A percentile compares a stretch with the other conserved stretches of the same genome.
Evolutionary conservation across 2,113 vertebrate genomes (phyloP).

Genomic region (Protobothrops mucrosquamatus): DNA sequence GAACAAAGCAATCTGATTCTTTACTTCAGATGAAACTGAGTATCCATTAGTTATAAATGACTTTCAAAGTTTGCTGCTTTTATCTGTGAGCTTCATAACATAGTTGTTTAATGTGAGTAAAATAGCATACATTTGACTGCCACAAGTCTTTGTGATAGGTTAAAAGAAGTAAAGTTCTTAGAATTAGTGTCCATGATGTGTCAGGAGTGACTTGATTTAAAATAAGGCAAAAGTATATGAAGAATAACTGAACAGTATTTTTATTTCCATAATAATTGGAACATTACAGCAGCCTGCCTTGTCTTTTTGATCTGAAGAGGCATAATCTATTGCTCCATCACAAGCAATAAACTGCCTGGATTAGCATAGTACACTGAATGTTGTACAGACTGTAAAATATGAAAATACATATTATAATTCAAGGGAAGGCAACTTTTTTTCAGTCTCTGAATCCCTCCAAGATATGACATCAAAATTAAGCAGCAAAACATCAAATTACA

Average conservation of each 20-base stretch:
- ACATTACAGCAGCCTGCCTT: background rate
- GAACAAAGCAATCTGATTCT: constrained; percentile 43
- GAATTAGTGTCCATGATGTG: background rate
- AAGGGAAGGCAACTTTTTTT: background rate
- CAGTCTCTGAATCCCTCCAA: background rate
- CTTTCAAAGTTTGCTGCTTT: background rate
- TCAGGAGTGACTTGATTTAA: background rate
- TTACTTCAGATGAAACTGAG: constrained; percentile 48
- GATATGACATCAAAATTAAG: background rate
- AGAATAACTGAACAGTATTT: background rate
- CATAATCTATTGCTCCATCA: background rate
- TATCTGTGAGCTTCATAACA: background rate
- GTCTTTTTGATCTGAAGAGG: background rate
- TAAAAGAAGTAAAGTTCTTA: background rate
- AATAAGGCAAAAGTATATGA: background rate
- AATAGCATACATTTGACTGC: background rate
- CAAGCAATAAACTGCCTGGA: background rate
- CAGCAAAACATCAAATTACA: background rate
- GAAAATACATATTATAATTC: too few species aligned
- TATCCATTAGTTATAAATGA: constrained; percentile 18
- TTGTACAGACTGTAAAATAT: background rate
- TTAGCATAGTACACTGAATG: background rate
- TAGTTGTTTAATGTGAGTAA: background rate
- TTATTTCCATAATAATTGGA: background rate
- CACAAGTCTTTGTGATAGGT: background rate